These are phyloP conservation scores for Accipiter cooperii DNA, from an alignment of 2,113 vertebrate genomes.

Conservation along the genomic window DNA sequence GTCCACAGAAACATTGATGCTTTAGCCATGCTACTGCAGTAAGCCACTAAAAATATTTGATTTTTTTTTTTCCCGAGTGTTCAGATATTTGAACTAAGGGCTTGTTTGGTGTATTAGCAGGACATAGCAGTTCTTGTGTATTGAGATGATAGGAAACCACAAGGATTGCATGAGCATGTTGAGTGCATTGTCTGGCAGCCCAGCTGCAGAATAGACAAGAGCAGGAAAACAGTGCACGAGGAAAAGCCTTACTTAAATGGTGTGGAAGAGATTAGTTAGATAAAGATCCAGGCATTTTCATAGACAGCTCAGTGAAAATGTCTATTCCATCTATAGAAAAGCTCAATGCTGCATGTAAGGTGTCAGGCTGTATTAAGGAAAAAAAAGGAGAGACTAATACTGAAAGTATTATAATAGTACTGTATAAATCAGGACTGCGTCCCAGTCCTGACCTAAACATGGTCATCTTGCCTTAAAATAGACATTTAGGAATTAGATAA, in stretches of 20 bases:
- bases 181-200: background rate
- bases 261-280: background rate
- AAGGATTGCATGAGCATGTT: background rate
- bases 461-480: background rate
- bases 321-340: background rate
- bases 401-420: background rate
- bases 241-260: background rate
- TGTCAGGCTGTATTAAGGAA: background rate
- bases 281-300: background rate
- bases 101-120: background rate
- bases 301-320: background rate
- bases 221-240: fast-evolving
- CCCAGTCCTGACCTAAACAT: background rate
- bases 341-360: background rate
- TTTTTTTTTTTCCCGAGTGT: background rate
- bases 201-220: background rate
- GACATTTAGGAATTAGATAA: background rate
- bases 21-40: background rate
- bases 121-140: background rate
- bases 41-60: background rate
- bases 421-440: background rate
- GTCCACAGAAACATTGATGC: background rate
- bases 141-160: background rate
- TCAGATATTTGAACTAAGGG: background rate
- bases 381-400: background rate